phyloP scores from a whole-genome alignment of 2,113 vertebrate species.

The Talpa occidentalis region DNA sequence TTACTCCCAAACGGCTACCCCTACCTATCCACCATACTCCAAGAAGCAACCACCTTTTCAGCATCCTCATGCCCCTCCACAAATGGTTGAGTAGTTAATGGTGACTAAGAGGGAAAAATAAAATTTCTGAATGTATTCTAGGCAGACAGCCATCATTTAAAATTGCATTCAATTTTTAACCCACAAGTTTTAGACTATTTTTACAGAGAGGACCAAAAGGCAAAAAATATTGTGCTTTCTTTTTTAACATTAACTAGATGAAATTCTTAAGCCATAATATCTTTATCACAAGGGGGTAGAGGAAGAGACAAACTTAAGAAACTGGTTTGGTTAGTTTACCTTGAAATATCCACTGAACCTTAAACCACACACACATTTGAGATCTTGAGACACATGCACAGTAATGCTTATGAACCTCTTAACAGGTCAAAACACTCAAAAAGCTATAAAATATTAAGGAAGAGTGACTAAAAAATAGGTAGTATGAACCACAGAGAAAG shows the following conservation, averaged over 20 bases:
- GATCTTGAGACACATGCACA: conserved; percentile 49
- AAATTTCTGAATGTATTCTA: neutral
- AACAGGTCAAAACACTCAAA: conserved; percentile 51
- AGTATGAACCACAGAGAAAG: conserved; percentile 13
- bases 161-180: conserved; percentile 55
- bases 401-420: neutral
- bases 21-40: neutral
- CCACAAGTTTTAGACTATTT: conserved; percentile 38
- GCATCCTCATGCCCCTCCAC: neutral
- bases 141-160: conserved; percentile 5
- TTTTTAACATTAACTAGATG: conserved; percentile 30
- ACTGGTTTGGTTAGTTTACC: conserved; percentile 22
- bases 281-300: too few relatives aligned
- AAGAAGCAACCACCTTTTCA: conserved; percentile 3
- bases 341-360: conserved; percentile 39
- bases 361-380: conserved; percentile 41
- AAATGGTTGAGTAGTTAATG: neutral
- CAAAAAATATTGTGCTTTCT: conserved; percentile 67
- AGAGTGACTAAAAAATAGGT: conserved; percentile 28
- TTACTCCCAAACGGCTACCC: neutral
- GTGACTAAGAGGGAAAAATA: conserved; percentile 17
- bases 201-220: conserved; percentile 56
- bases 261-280: conserved; percentile 12
- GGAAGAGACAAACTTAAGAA: conserved; percentile 57
- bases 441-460: neutral